These are phyloP conservation scores for Paramormyrops kingsleyae DNA, from an alignment of 2,113 vertebrate genomes.

Conservation along the genomic window DNA sequence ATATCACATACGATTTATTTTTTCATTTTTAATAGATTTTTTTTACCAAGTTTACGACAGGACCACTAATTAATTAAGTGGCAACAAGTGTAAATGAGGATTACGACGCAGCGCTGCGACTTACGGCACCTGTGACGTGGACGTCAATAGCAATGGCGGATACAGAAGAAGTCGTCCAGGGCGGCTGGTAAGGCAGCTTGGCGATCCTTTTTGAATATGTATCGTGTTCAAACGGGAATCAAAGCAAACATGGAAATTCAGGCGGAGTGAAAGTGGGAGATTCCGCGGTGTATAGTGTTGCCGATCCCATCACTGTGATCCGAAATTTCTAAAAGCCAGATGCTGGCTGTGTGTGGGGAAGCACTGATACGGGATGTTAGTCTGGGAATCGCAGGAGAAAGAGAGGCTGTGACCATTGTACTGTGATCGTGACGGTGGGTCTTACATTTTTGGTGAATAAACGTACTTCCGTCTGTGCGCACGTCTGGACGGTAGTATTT, in stretches of 20 bases:
- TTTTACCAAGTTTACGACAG: neutral
- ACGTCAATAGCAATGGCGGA: constrained; percentile 68
- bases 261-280: neutral
- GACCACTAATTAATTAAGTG: neutral
- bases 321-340: neutral
- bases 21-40: neutral
- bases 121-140: constrained; percentile 54
- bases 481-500: neutral
- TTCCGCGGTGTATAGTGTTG: neutral
- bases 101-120: constrained; percentile 30
- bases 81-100: constrained; percentile 19
- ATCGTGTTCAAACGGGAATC: neutral
- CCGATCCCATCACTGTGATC: neutral
- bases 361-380: neutral
- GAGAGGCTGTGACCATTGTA: neutral
- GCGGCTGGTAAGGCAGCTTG: constrained; percentile 58
- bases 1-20: neutral
- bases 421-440: neutral
- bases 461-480: neutral
- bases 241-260: neutral
- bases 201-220: neutral
- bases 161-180: constrained; percentile 55
- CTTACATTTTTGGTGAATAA: neutral
- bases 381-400: neutral
- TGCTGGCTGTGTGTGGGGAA: neutral